phyloP scores from a whole-genome alignment of 2,113 vertebrate species.

The Pithys albifrons region DNA sequence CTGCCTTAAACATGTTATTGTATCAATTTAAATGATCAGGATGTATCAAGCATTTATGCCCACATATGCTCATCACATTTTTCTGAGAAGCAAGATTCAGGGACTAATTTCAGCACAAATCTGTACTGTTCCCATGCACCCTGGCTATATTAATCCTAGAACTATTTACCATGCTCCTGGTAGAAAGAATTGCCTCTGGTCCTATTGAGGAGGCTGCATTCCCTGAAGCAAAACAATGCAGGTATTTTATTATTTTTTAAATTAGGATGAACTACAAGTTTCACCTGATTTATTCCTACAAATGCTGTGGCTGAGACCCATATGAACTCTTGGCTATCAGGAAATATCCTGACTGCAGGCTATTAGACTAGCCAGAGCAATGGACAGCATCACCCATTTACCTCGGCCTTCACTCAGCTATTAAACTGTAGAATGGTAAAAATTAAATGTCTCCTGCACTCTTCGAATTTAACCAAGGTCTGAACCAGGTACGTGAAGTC shows the following conservation, averaged over 20 bases:
- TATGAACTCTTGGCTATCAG: neutral
- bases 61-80: neutral
- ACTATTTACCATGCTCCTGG: neutral
- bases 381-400: neutral
- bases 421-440: neutral
- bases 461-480: neutral
- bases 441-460: neutral
- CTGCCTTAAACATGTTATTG: neutral
- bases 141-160: constrained; percentile 9
- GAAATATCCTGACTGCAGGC: neutral
- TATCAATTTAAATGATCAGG: neutral
- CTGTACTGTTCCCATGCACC: neutral
- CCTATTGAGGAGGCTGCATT: neutral
- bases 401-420: neutral
- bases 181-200: neutral
- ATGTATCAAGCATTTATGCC: neutral
- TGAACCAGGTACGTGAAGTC: neutral
- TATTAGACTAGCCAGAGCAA: neutral
- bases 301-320: neutral
- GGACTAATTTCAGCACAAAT: constrained; percentile 20
- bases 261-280: neutral
- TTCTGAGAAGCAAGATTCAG: neutral
- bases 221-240: neutral
- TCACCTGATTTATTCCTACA: neutral
- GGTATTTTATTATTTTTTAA: neutral